A percentile compares a stretch with the other conserved stretches of the same genome.
phyloP scores from a whole-genome alignment of 2,113 vertebrate genomes.

The Edolisoma coerulescens region DNA sequence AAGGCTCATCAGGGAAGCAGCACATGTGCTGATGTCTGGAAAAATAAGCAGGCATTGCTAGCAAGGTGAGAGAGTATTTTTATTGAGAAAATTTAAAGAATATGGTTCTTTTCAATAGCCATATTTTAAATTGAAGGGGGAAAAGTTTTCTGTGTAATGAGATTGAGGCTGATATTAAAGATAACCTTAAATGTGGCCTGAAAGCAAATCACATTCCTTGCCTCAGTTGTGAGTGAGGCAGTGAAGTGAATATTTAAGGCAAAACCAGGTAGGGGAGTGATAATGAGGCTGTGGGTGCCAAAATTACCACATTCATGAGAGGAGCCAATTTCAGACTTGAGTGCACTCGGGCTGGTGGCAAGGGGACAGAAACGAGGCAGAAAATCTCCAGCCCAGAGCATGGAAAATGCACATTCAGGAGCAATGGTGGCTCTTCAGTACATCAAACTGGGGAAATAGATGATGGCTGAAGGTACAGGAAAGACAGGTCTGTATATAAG shows the following conservation, averaged over 20 bases:
- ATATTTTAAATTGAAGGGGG: neutral
- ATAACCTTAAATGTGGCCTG: neutral
- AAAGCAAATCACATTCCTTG: neutral
- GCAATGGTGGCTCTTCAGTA: neutral
- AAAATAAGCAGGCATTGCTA: neutral
- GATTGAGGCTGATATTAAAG: neutral
- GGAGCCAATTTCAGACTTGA: conserved; percentile 44
- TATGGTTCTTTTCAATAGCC: neutral
- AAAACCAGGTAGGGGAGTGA: neutral
- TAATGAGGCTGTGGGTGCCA: neutral
- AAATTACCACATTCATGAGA: conserved; percentile 14
- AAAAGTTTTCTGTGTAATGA: neutral
- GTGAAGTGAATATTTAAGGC: neutral
- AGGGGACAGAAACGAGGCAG: neutral
- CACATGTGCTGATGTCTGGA: neutral
- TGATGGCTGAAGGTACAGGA: neutral
- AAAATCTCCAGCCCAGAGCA: neutral
- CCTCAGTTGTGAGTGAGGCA: neutral
- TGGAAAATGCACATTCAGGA: neutral
- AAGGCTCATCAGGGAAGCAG: neutral
- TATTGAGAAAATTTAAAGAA: neutral
- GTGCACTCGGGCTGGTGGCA: neutral
- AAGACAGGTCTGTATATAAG: neutral
- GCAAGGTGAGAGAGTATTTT: neutral
- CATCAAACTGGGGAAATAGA: neutral